Evolutionary conservation across 2,797 vertebrate genomes (phyloP).

Genomic region (Hybognathus amarus): DNA sequence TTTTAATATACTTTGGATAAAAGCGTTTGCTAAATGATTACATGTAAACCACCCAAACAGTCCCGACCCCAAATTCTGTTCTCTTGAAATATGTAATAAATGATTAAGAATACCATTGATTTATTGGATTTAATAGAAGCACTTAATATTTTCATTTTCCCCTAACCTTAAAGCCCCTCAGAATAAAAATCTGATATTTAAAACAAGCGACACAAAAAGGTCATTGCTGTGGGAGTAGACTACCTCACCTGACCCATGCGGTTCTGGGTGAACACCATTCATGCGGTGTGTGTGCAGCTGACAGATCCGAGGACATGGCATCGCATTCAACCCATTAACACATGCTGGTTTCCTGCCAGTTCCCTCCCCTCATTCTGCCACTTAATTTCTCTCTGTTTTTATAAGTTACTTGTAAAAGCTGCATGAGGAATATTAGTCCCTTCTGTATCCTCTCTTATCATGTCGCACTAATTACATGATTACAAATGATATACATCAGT

Average conservation of each 20-base stretch:
- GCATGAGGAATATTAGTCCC: neutral
- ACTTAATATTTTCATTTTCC: neutral
- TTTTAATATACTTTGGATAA: neutral
- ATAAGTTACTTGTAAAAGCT: neutral
- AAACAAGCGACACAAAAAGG: neutral
- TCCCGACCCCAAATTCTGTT: neutral
- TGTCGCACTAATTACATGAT: neutral
- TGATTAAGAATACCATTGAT: neutral
- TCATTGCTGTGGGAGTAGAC: neutral
- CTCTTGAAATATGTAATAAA: neutral
- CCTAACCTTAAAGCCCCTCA: neutral
- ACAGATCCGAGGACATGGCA: constrained; percentile 17
- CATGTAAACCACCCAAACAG: neutral
- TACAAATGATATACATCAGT: neutral
- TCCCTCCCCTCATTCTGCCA: constrained; percentile 17
- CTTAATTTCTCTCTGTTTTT: neutral
- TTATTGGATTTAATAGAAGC: neutral
- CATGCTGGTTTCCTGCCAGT: constrained; percentile 44
- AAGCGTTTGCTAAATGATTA: neutral
- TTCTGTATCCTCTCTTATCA: neutral
- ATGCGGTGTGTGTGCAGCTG: constrained; percentile 21
- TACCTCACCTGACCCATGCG: neutral
- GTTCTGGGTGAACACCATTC: constrained; percentile 6
- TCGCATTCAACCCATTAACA: constrained; percentile 47
- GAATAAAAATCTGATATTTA: neutral